Evolutionary conservation across 2,113 vertebrate species (phyloP), one percentile per base, ranked within the genome.

Genomic region (Melanerpes formicivorus): DNA sequence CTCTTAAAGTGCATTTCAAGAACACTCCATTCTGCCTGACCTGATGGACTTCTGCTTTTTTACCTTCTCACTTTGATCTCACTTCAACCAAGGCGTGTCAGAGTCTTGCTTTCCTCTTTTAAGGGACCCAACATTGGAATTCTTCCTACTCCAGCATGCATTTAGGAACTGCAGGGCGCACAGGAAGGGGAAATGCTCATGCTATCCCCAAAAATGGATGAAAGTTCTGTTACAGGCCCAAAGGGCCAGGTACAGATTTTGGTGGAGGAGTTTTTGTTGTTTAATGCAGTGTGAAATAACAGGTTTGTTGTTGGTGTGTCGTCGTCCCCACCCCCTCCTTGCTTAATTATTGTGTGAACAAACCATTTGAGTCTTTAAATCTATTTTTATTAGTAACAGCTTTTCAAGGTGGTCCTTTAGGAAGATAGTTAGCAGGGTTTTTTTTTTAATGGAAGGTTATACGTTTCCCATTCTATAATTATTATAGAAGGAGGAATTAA

Each of bases 391-490:
- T 92, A 90, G 78, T 67, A 87, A 66, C 42, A 93, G 48, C 93
- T 91, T 87, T 69, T 34, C 65, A 46, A 10, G 62, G 75, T 5
- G 1, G 65, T 75, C 72, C 83, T 54, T 91, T 93, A 67, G 12
- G 12, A 90, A 94, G 90, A 83, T 77, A 92, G 77, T 62, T 83
- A 87, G n/a, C 27, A 55, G 34, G 50, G 18, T 14, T 46, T 17
- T 52, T 84, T 93, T 63, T 86, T 91, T 92, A 94, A 96, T 94
- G 66, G 87, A 80, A 94, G 93, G 93, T 91, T 96, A 83, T 87
- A 78, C n/a, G 5, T 92, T 93, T 91, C 82, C 91, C 23, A 34
- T 95, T 96, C 82, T 93, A 11, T 92, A 91, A 93, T 96, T 91
- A 94, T 90, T 90, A 93, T 6, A 93, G 69, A 62, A 95, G 58